phyloP scores from a whole-genome alignment of 2,113 vertebrate genomes.

The Proteles cristata region DNA sequence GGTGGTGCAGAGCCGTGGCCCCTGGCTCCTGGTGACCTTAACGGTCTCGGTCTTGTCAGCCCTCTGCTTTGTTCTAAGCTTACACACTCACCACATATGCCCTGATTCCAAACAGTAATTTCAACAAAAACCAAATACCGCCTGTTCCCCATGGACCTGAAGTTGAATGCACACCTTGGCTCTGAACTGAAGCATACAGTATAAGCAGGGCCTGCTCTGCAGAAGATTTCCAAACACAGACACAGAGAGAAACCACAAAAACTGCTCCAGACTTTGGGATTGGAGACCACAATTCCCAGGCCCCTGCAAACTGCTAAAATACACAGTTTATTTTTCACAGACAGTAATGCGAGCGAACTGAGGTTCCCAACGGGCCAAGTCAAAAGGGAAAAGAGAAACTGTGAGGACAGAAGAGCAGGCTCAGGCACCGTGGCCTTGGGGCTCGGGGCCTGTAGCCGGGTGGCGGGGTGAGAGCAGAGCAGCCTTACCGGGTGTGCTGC shows the following conservation, averaged over 20 bases:
- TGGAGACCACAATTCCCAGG: slow-evolving; percentile 54
- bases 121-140: slow-evolving; percentile 72
- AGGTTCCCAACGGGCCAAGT: slow-evolving; percentile 11
- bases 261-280: slow-evolving; percentile 50
- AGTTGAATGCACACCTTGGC: slow-evolving; percentile 70
- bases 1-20: slow-evolving; percentile 74
- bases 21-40: slow-evolving; percentile 68
- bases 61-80: slow-evolving; percentile 56
- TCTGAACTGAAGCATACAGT: slow-evolving; percentile 77
- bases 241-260: slow-evolving; percentile 75
- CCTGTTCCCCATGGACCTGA: slow-evolving; percentile 76
- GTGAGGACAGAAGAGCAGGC: background rate
- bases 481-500: slow-evolving; percentile 95
- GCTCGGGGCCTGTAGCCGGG: background rate
- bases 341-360: background rate
- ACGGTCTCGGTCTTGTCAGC: slow-evolving; percentile 46
- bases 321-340: slow-evolving; percentile 47
- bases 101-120: slow-evolving; percentile 75
- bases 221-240: slow-evolving; percentile 77
- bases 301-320: background rate
- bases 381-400: background rate
- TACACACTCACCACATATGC: slow-evolving; percentile 76
- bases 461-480: background rate
- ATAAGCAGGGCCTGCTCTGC: slow-evolving; percentile 78
- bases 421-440: background rate